Conservation (phyloP, 2,797 vertebrate genomes). For the Premnoplex brunnescens region DNA sequence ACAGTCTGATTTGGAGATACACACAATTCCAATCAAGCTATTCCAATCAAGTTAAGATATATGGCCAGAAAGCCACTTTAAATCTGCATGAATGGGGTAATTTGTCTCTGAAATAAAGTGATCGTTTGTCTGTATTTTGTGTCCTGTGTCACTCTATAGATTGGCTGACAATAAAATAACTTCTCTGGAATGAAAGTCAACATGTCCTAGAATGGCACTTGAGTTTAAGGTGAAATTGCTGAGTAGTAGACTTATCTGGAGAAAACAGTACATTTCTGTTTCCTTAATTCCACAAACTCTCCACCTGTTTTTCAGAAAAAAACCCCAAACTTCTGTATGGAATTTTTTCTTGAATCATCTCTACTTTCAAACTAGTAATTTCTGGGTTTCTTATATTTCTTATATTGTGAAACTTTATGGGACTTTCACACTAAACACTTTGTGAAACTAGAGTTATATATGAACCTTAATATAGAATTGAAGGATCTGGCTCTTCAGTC, state of each 20-base stretch:
- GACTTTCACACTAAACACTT: neutral
- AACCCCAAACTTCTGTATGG: neutral
- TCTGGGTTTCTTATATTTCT: neutral
- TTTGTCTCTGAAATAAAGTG: neutral
- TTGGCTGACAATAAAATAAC: neutral
- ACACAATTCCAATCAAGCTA: neutral
- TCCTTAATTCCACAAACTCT: neutral
- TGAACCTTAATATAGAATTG: neutral
- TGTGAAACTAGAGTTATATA: neutral
- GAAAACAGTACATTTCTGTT: neutral
- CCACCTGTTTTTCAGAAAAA: neutral
- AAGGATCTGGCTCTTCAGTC: neutral
- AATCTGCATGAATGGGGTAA: neutral
- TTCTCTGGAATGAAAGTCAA: neutral
- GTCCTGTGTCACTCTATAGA: fast-evolving
- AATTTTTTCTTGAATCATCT: neutral
- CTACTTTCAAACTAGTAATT: neutral
- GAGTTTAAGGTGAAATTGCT: neutral
- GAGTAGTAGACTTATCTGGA: neutral
- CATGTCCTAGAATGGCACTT: neutral
- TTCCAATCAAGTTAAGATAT: neutral
- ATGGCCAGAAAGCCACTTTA: neutral
- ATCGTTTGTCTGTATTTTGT: neutral
- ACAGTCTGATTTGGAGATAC: neutral
- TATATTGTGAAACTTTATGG: neutral